Evolutionary conservation across 1,140 invertebrate species (phyloP), one percentile per base, ranked within the genome.

Genomic region (Brachionus angularis): DNA sequence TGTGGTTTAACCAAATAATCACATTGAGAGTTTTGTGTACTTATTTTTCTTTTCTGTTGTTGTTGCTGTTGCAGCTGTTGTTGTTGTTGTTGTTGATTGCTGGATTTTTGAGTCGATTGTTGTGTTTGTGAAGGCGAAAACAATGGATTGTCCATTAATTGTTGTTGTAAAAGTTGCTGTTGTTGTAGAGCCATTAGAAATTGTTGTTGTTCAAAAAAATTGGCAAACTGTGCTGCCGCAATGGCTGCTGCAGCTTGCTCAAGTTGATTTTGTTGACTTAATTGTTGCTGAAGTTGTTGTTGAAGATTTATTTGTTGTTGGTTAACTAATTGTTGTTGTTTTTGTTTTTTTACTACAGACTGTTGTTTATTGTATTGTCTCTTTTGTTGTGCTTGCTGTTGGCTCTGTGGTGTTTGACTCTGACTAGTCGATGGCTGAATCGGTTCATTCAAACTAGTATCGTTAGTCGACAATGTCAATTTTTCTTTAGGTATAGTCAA

Each of bases 1-100:
- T 90, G 90, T 14, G 90, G 88, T 27, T 88, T 87, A 75, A 93
- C 92, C 0, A 97, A 81, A 77, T 97, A 98, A 83, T 98, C 94
- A 80, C 91, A 94, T 72, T 92, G 89, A 52, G 61, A 64, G 31
- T 33, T 46, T 23, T 52, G 46, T 34, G 0, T 86, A 88, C 50
- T 71, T 14, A 36, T 23, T 71, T 71, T 71, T 5, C 49, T 5
- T 29, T 46, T 71, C 3, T 14, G 27, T 27, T 67, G 34, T 52
- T 42, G 49, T 10, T 5, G 52, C 3, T 33, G 29, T 14, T 55
- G 14, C 4, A 10, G 34, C 12, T 53, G 27, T 5, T 34, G 50
- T 3, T 1, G 16, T 25, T 50, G 5, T 23, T 33, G 64, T 36
- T 31, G 50, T 55, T 52, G 46, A 50, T 21, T 55, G 36, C 14